Conservation (phyloP, 1,140 invertebrate genomes). For the Plectrocnemia conspersa region DNA sequence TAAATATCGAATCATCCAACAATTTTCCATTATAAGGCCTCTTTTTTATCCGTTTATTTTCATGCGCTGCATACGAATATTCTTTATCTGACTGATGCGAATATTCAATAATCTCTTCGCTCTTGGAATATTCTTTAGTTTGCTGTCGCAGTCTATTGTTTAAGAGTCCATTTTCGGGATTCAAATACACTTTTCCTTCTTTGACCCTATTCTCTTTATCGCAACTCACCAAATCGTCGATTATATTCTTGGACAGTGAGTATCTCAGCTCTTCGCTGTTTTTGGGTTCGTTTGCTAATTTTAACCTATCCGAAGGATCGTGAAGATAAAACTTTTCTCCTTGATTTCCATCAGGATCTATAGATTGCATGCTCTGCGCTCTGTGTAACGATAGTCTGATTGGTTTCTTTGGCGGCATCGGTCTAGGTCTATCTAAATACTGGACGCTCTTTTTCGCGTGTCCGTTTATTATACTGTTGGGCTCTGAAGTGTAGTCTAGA, state of each 20-base stretch:
- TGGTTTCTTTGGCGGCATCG: slow-evolving; percentile 79
- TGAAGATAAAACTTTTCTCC: slow-evolving; percentile 31
- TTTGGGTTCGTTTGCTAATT: slow-evolving; percentile 15
- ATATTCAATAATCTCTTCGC: slow-evolving; percentile 19
- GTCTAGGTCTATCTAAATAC: slow-evolving; percentile 50
- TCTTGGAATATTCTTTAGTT: slow-evolving; percentile 23
- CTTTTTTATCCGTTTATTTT: slow-evolving; percentile 27
- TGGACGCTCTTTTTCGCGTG: slow-evolving; percentile 49
- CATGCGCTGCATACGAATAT: neutral
- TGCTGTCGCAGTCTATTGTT: slow-evolving; percentile 6
- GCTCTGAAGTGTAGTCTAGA: slow-evolving; percentile 56
- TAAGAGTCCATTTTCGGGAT: slow-evolving; percentile 9
- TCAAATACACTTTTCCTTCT: slow-evolving; percentile 12
- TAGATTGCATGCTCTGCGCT: slow-evolving; percentile 73
- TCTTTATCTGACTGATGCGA: slow-evolving; percentile 9
- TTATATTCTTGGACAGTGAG: slow-evolving; percentile 20
- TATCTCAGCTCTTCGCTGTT: slow-evolving; percentile 28
- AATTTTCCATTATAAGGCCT: slow-evolving; percentile 27
- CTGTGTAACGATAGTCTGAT: slow-evolving; percentile 74
- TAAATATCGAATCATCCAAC: slow-evolving; percentile 7
- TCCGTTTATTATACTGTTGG: slow-evolving; percentile 44
- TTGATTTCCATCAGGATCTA: slow-evolving; percentile 41
- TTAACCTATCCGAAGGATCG: slow-evolving; percentile 25
- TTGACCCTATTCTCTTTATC: slow-evolving; percentile 24
- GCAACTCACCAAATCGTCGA: slow-evolving; percentile 14